phyloP scores from a whole-genome alignment of 2,797 vertebrate genomes.

The Mormyrus proboscirostris region DNA sequence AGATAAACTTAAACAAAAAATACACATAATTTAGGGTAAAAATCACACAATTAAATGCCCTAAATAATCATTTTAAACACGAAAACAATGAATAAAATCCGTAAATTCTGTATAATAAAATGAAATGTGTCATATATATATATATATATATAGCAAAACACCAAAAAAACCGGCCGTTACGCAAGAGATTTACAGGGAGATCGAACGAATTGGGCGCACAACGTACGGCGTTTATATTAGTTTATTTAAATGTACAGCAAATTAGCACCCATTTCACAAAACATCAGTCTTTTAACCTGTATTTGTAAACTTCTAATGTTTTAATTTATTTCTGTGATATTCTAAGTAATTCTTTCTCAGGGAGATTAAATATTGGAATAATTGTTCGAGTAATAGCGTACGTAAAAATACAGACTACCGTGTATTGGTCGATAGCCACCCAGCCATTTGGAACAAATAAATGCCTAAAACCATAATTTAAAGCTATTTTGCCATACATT shows the following conservation, averaged over 20 bases:
- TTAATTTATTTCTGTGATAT: background rate
- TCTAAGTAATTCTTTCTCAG: background rate
- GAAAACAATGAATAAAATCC: too few relatives aligned
- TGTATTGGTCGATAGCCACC: background rate
- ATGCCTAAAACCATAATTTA: background rate
- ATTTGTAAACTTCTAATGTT: background rate
- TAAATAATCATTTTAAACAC: too few relatives aligned
- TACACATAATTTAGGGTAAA: too few relatives aligned
- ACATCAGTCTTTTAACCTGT: background rate
- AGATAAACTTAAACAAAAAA: too few relatives aligned
- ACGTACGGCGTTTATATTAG: background rate
- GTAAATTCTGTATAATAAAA: too few relatives aligned
- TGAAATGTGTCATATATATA: too few relatives aligned
- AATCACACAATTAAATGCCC: too few relatives aligned
- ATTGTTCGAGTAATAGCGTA: background rate
- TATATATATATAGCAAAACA: too few relatives aligned
- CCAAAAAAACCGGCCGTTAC: background rate
- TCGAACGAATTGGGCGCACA: background rate
- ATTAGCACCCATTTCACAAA: background rate
- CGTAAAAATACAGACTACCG: background rate
- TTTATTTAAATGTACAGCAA: background rate
- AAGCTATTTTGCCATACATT: background rate
- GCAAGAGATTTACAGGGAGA: background rate
- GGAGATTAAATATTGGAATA: background rate
- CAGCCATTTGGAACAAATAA: background rate